Evolutionary conservation across 1,140 invertebrate genomes (phyloP), one percentile per base, ranked within the genome.

Genomic region (Ganaspis sp.): DNA sequence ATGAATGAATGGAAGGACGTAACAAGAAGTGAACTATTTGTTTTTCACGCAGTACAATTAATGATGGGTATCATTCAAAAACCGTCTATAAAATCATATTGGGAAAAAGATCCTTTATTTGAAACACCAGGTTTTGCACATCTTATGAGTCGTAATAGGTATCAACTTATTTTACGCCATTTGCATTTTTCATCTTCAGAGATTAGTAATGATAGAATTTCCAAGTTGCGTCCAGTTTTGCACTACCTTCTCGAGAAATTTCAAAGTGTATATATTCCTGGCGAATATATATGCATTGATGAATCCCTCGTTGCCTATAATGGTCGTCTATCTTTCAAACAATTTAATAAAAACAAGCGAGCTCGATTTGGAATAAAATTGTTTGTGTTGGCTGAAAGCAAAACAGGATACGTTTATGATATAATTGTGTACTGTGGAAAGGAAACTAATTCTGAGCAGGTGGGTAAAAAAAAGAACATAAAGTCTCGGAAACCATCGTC

Each of bases 111-210:
- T 38, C 71, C 53, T 15, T 26, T 82, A 17, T 29, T 82, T 40
- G 73, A 77, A 34, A 82, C 78, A 15, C 76, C 78, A 26, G 80
- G 80, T 40, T 80, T 82, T 64, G 21, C 40, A 9, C 76, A 78
- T 74, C 12, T 69, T 17, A 78, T 83, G 75, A 40, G 71, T 45
- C 45, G 69, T 12, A 54, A 69, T 49, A 77, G 73, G 58, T 80
- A 77, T 69, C 19, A 40, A 8, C 49, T 40, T 40, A 80, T 82
- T 49, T 40, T 17, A 34, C 38, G 75, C 45, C 74, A 72, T 12
- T 38, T 78, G 9, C 81, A 80, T 73, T 82, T 82, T 75, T 70
- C 70, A 19, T 69, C 80, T 42, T 70, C 77, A 26, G 37, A 54
- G 21, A 38, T 34, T 1, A 75, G 42, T 29, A 49, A 6, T 38